phyloP scores from a whole-genome alignment of 1,140 invertebrate species.

The Cotesia glomerata region DNA sequence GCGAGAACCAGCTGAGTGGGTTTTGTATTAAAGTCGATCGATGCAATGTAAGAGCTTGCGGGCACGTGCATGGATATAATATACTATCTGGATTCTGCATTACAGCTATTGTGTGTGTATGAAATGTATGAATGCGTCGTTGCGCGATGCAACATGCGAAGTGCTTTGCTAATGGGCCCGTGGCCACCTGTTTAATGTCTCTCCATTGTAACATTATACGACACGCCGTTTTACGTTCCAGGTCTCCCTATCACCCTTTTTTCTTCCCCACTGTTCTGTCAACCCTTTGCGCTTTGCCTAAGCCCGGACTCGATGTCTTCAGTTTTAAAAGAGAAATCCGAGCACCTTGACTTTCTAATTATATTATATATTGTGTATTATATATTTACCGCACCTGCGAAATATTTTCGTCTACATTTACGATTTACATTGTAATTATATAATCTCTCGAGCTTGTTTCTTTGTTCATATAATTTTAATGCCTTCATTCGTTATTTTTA shows the following conservation, averaged over 20 bases:
- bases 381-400: too few relatives aligned
- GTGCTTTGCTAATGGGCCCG: conserved; percentile 28
- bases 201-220: conserved; percentile 20
- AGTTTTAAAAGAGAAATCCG: too few relatives aligned
- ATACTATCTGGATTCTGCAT: neutral
- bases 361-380: too few relatives aligned
- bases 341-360: too few relatives aligned
- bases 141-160: conserved; percentile 27
- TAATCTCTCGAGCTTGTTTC: too few relatives aligned
- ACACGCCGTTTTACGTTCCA: conserved; percentile 2
- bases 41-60: conserved; percentile 12
- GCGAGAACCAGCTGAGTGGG: conserved; percentile 11
- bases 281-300: too few relatives aligned
- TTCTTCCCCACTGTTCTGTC: neutral
- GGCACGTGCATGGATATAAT: conserved; percentile 28
- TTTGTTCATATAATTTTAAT: too few relatives aligned
- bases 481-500: too few relatives aligned
- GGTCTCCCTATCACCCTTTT: neutral
- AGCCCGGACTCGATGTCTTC: too few relatives aligned
- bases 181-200: conserved; percentile 31
- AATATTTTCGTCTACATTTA: too few relatives aligned
- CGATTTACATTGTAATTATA: too few relatives aligned
- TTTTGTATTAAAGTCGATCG: conserved; percentile 19
- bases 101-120: neutral
- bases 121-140: conserved; percentile 13